phyloP scores from a whole-genome alignment of 2,888 invertebrate species.

The Ectobius pallidus region DNA sequence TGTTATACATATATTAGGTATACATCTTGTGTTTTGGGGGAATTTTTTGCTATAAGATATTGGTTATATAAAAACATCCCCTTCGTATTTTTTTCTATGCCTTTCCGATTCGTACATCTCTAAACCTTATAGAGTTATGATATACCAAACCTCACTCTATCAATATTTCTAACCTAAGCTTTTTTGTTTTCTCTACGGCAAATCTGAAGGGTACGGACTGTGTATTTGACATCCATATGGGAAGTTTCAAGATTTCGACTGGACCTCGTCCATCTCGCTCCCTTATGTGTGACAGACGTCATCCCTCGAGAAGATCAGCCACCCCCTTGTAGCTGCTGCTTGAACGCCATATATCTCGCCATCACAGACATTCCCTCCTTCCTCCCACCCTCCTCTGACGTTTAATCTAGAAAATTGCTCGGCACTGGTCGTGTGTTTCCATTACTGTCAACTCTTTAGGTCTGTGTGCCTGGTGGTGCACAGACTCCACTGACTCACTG shows the following conservation, averaged over 20 bases:
- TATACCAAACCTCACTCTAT: neutral
- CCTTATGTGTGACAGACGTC: conserved; percentile 19
- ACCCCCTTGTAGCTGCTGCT: conserved; percentile 9
- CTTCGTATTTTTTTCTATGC: no score
- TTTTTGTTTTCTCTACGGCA: conserved; percentile 33
- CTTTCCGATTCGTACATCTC: no score
- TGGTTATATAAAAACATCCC: no score
- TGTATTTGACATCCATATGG: conserved; percentile 41
- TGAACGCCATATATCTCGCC: conserved; percentile 39
- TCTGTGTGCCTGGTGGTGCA: conserved; percentile 37
- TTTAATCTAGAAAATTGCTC: conserved; percentile 71
- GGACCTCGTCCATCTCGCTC: conserved; percentile 39
- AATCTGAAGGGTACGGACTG: conserved; percentile 35
- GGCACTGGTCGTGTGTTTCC: conserved; percentile 65
- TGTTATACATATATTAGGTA: no score
- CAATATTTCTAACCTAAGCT: neutral
- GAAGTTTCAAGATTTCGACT: conserved; percentile 41
- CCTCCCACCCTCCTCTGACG: conserved; percentile 53
- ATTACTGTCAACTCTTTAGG: conserved; percentile 61
- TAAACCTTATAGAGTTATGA: no score
- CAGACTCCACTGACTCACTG: conserved; percentile 21
- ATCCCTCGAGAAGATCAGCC: conserved; percentile 19
- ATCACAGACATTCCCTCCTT: conserved; percentile 36
- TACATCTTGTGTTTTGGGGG: no score
- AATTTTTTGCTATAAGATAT: no score